These are phyloP conservation scores for Bubo blakistoni DNA, from an alignment of 2,113 vertebrate genomes.

Conservation along the genomic window DNA sequence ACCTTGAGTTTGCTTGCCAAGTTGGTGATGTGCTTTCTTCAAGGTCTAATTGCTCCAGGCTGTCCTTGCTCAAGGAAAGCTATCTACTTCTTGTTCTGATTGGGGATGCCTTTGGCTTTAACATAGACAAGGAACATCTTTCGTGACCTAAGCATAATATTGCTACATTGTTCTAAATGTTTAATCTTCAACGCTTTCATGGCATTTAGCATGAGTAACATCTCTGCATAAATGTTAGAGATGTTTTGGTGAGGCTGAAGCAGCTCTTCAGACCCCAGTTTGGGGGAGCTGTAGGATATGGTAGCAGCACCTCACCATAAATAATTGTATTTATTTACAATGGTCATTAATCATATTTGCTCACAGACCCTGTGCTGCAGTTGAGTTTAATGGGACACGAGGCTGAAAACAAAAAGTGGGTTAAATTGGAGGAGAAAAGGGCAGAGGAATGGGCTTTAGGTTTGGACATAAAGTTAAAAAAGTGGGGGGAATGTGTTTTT, in stretches of 20 bases:
- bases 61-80: too few relatives aligned
- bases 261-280: not conserved
- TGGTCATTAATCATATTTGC: not conserved
- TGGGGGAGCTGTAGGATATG: accelerated
- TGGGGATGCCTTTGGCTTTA: too few relatives aligned
- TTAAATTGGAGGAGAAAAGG: not conserved
- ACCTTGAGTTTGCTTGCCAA: too few relatives aligned
- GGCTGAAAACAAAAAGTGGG: not conserved
- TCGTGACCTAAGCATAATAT: too few relatives aligned
- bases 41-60: too few relatives aligned
- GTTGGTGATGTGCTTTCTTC: too few relatives aligned
- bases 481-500: not conserved
- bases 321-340: not conserved
- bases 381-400: not conserved
- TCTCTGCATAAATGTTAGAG: not conserved
- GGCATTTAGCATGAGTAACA: not conserved
- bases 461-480: not conserved
- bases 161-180: too few relatives aligned
- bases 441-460: not conserved
- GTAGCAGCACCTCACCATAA: not conserved
- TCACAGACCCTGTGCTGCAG: not conserved
- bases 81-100: too few relatives aligned
- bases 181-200: not conserved
- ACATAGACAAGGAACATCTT: too few relatives aligned
- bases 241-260: not conserved